A percentile compares a stretch with the other conserved stretches of the same genome.
Evolutionary conservation across 2,797 vertebrate genomes (phyloP).

Genomic region (Micromesistius poutassou): DNA sequence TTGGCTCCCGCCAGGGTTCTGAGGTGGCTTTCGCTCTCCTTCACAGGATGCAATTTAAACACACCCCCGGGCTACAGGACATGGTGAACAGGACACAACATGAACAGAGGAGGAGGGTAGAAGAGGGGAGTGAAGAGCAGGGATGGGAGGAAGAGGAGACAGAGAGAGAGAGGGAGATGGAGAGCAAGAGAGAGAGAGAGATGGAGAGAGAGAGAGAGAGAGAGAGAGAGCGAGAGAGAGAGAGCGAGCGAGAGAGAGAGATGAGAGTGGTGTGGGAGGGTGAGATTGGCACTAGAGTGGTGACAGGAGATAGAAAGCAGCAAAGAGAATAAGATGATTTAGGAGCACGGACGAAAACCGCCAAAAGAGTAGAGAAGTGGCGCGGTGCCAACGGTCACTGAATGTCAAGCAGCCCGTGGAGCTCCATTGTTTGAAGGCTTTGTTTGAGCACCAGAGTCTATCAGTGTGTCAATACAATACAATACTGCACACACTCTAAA

Average conservation of each 20-base stretch:
- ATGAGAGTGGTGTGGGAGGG: slow-evolving; percentile 5
- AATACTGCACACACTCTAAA: slow-evolving; percentile 15
- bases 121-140: slow-evolving; percentile 57
- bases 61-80: slow-evolving; percentile 69
- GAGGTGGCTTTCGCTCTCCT: slow-evolving; percentile 59
- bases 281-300: slow-evolving; percentile 5
- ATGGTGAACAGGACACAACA: slow-evolving; percentile 75
- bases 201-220: slow-evolving; percentile 21
- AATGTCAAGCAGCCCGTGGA: slow-evolving; percentile 43
- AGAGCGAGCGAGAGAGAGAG: slow-evolving; percentile 45
- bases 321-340: slow-evolving; percentile 34
- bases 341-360: slow-evolving; percentile 15
- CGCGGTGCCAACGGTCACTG: slow-evolving; percentile 28
- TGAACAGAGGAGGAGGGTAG: slow-evolving; percentile 47
- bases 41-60: slow-evolving; percentile 78
- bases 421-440: slow-evolving; percentile 32
- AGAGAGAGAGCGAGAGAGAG: slow-evolving; percentile 30
- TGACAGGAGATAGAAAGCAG: slow-evolving; percentile 4
- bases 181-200: slow-evolving; percentile 7
- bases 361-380: slow-evolving; percentile 21
- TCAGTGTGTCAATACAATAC: slow-evolving; percentile 20
- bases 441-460: slow-evolving; percentile 22
- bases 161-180: not conserved
- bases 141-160: slow-evolving; percentile 9
- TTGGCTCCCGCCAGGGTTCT: slow-evolving; percentile 63